Evolutionary conservation across 2,797 vertebrate species (phyloP).

Genomic region (Gallinago nigripennis): DNA sequence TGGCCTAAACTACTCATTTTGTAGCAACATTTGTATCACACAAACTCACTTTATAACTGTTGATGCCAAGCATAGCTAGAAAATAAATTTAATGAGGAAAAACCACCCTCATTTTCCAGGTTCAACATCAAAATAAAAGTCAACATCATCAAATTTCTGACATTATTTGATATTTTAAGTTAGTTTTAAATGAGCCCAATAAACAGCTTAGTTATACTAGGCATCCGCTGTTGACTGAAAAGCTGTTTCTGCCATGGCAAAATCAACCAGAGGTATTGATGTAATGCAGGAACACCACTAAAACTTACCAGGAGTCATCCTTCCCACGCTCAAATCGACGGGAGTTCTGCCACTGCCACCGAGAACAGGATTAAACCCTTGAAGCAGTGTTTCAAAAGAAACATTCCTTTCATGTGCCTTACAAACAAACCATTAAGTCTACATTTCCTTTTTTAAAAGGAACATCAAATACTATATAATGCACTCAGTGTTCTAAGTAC

Average conservation of each 20-base stretch:
- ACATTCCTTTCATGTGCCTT: background rate
- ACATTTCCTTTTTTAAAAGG: background rate
- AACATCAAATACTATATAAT: background rate
- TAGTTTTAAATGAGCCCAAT: background rate
- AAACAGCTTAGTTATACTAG: background rate
- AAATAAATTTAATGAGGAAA: background rate
- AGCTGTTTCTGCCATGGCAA: background rate
- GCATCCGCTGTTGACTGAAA: background rate
- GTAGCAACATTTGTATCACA: background rate
- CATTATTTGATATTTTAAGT: background rate
- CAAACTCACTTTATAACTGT: background rate
- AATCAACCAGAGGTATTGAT: background rate
- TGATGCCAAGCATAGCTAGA: background rate
- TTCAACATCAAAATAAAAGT: background rate
- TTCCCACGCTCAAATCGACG: background rate
- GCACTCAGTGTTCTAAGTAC: background rate
- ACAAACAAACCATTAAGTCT: conserved; percentile 15
- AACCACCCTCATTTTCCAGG: accelerated
- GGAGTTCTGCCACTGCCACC: background rate
- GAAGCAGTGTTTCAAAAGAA: background rate
- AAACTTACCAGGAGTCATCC: background rate
- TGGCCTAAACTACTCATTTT: background rate
- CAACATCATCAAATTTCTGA: background rate
- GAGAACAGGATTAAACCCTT: background rate
- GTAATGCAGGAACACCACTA: background rate